Percentiles rank a stretch among this genome's conserved stretches.
These are phyloP conservation scores for Hydractinia echinata DNA, from an alignment of 30 jellyfish, hydroid and myxozoan genomes.

Conservation along the genomic window DNA sequence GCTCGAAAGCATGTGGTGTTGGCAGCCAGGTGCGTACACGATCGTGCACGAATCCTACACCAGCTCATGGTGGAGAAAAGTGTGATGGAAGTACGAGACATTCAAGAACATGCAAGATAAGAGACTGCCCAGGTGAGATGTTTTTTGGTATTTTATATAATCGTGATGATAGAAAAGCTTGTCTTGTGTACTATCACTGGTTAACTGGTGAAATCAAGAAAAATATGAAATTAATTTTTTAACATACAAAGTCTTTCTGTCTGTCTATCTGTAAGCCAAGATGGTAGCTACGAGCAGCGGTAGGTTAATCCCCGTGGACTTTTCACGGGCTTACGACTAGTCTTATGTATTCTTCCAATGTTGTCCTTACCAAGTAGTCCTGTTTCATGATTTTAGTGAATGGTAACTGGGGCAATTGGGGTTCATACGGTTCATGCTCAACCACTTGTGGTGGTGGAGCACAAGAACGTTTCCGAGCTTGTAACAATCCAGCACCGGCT, in stretches of 20 bases:
- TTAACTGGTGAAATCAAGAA: too few relatives aligned
- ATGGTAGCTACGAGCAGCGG: too few relatives aligned
- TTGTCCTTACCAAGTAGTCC: too few relatives aligned
- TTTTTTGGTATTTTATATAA: not conserved
- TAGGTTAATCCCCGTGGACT: too few relatives aligned
- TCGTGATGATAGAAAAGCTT: not conserved
- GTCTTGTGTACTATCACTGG: not conserved
- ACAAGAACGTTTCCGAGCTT: slow-evolving; percentile 39
- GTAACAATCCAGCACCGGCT: slow-evolving; percentile 75
- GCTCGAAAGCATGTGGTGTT: slow-evolving; percentile 52
- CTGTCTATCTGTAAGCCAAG: too few relatives aligned
- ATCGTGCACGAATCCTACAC: slow-evolving; percentile 50
- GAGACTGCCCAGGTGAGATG: slow-evolving; percentile 34
- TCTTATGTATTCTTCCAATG: too few relatives aligned
- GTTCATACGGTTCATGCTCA: slow-evolving; percentile 50
- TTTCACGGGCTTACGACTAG: too few relatives aligned
- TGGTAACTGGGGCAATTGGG: slow-evolving; percentile 70
- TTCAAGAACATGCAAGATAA: slow-evolving; percentile 17
- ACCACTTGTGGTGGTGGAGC: slow-evolving; percentile 74
- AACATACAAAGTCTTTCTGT: too few relatives aligned
- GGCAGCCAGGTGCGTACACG: slow-evolving; percentile 53
- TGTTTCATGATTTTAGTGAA: slow-evolving; percentile 34
- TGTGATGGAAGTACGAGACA: slow-evolving; percentile 4
- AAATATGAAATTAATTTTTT: too few relatives aligned
- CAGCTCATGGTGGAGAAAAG: slow-evolving; percentile 31